Evolutionary conservation across 2,797 vertebrate genomes (phyloP), one percentile per base, ranked within the genome.

Genomic region (Setipinna tenuifilis): DNA sequence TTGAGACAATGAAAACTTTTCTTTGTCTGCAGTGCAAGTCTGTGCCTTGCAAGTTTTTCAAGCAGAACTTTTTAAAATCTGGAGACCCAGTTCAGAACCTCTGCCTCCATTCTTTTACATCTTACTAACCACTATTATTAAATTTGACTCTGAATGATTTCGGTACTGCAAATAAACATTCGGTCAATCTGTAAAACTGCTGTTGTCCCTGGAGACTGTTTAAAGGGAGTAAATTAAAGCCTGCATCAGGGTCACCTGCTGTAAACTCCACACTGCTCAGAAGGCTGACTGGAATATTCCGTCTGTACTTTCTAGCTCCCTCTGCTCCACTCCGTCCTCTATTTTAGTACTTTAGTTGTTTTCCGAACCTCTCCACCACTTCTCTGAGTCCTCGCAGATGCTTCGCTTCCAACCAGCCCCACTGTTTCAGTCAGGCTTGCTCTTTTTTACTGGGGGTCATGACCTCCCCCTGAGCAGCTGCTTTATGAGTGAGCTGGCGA

Each of bases 171-270:
- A 82, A 81, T 48, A 85, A 48, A 23, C 44, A 12, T 84, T 75
- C 31, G 44, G 31, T 44, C 31, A 41, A 41, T 78, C 71, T 21
- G 16, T 44, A 78, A n/a, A 44, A 44, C 35, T 50, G 83, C 85
- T 92, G 86, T 91, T 92, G 84, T 85, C 31, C 88, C 91, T 92
- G 90, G 90, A 91, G 75, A 9, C 88, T 59, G 48, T 81, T 25
- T 65, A 19, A 19, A 44, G 35, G 35, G 84, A 85, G 71, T 65
- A n/a, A 48, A 83, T 44, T 7, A 78, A 21, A 19, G 71, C 71
- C 35, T 78, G 17, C 31, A 78, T 16, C 71, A 21, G 7, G 71
- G 71, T 78, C 71, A 78, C 71, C 71, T 78, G 35, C 71, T 2
- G 19, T 78, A 44, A 78, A 78, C 71, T 78, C 19, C 0, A 6